Base-by-base conservation (phyloP, 2,888 invertebrate species). In the Orthonevra nobilis region DNA sequence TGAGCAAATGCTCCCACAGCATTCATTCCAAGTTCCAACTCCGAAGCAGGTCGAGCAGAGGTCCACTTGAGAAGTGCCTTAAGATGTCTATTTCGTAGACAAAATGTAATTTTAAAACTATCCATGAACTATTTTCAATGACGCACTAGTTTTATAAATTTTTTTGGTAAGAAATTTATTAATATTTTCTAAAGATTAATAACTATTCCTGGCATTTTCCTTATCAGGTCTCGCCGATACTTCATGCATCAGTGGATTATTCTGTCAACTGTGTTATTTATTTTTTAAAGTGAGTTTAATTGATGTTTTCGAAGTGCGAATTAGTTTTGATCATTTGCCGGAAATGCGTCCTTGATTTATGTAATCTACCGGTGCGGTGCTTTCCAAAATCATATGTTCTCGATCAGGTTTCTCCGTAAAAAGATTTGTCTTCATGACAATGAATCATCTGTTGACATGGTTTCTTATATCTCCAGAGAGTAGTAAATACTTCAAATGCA, bases 381-480 rank as follows among this genome's bases (percentile, higher is more conserved):
- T 46, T 46, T 12, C 28, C n/a, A n/a, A 26, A 44, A 20, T 10
- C 26, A 14, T 1, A 15, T 0, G 3, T 46, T 10, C 30, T 10
- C n/a, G 0, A 17, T 48, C 30, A 19, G 48, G 48, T 48, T 44
- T 19, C 14, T 38, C 48, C 38, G 15, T 26, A 58, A 30, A 12
- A 10, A 9, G 12, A 12, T 26, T 32, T 1, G 14, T 14, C 5
- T 28, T 52, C 10, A 19, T 23, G 20, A 4, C 4, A n/a, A 42
- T 64, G 64, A 64, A 42, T 64, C 64, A 64, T 54, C 30, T 17
- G 34, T 52, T 64, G 42, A 34, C 20, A 42, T 34, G 32, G 34
- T 52, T 4, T 23, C 3, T 3, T 48, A 52, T 54, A 30, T 50
- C 15, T 50, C 3, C 14, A 5, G 7, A 9, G n/a, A 23, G 32